These are phyloP conservation scores for Chionis minor DNA, from an alignment of 2,113 vertebrate genomes.

Conservation along the genomic window DNA sequence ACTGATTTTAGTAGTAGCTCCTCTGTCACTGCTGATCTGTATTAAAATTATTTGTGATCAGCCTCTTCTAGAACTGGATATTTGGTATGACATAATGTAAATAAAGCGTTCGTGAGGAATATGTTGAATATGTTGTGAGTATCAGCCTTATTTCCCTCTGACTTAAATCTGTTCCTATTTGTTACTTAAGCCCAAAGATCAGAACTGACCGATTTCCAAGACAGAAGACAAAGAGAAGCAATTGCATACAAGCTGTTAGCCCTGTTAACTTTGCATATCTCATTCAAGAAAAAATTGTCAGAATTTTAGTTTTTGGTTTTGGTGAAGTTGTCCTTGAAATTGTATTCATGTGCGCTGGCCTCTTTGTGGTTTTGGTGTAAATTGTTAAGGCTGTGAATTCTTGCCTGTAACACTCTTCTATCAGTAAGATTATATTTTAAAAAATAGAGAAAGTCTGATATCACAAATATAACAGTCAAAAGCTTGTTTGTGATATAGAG, in stretches of 20 bases:
- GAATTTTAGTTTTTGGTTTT: background rate
- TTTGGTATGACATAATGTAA: background rate
- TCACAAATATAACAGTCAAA: background rate
- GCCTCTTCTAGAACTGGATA: background rate
- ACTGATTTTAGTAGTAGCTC: background rate
- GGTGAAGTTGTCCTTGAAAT: background rate
- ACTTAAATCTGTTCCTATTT: background rate
- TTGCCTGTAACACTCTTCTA: background rate
- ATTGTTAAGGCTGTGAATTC: background rate
- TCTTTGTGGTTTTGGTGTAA: background rate
- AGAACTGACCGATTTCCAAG: background rate
- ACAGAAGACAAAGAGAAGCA: background rate
- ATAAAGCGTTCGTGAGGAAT: background rate
- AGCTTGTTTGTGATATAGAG: background rate
- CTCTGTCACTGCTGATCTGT: background rate
- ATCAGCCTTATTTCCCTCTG: background rate
- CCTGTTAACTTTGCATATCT: background rate
- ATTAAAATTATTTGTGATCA: background rate
- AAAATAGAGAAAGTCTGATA: background rate
- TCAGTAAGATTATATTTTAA: background rate
- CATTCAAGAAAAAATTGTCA: background rate
- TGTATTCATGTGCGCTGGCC: background rate
- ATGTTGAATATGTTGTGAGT: background rate
- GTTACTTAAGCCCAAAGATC: background rate
- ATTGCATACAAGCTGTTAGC: background rate